A percentile compares a stretch with the other conserved stretches of the same genome.
Conservation (phyloP, 2,888 invertebrate species). For the Nebria brevicollis region DNA sequence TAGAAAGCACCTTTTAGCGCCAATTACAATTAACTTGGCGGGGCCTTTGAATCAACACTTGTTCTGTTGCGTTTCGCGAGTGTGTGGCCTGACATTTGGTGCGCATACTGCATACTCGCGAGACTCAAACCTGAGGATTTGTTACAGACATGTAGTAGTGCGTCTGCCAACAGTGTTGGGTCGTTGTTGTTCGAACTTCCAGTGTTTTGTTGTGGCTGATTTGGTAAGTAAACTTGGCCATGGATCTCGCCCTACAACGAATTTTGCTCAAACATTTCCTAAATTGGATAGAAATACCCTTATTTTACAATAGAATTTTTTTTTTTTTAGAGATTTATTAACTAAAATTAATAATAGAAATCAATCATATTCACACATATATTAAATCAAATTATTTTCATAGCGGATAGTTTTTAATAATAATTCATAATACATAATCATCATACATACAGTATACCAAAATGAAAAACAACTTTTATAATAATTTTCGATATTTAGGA, state of each 20-base stretch:
- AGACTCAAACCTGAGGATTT: constrained; percentile 69
- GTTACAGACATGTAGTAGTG: constrained; percentile 67
- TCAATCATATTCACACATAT: no score
- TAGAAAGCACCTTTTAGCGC: not conserved
- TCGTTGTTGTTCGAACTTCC: constrained; percentile 14
- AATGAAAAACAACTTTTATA: constrained; percentile 5
- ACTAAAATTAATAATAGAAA: no score
- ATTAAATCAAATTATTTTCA: no score
- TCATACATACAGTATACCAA: not conserved
- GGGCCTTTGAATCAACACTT: constrained; percentile 25
- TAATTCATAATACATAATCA: constrained; percentile 5
- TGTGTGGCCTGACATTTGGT: constrained; percentile 39
- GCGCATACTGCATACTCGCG: constrained; percentile 50
- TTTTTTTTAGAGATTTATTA: no score
- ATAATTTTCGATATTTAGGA: constrained; percentile 69
- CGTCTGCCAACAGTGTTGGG: no score
- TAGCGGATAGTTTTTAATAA: no score
- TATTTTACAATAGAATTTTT: no score
- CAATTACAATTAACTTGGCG: not conserved
- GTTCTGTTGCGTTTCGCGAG: constrained; percentile 39
- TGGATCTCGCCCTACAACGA: not conserved
- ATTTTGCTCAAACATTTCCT: not conserved
- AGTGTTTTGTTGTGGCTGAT: constrained; percentile 30
- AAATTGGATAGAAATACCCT: no score
- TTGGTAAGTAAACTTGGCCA: constrained; percentile 38